Evolutionary conservation across 2,888 invertebrate genomes (phyloP), one percentile per base, ranked within the genome.

Genomic region (Agrochola litura): DNA sequence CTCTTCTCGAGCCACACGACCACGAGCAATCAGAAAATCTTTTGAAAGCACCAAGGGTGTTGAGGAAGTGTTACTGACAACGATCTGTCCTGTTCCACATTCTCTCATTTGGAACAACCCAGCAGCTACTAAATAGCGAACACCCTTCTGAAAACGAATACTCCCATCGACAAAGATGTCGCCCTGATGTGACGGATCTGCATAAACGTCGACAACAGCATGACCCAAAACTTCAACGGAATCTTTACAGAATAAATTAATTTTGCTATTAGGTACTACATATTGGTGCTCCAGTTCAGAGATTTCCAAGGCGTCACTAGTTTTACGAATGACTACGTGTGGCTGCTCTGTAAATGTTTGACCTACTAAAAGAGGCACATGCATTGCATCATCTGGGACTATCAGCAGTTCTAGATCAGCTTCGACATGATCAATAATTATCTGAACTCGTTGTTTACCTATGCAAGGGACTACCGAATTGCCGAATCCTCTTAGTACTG

Each of bases 71-170:
- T 68, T 68, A 22, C n/a, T 56, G 56, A 68, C 41, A 60, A 70
- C 60, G 25, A 70, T 70, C 30, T 70, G 60, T 46, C 70, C 70
- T n/a, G 46, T 46, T 46, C 70, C 46, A 46, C 19, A 3, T 30
- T 58, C 69, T 25, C 56, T 56, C 41, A 68, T 58, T 41, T 56
- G n/a, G n/a, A 58, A 69, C 5, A 69, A 58, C 25, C 69, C 70
- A 46, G 46, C 37, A 2, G 61, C 61, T 30, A 61, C 61, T 41
- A 41, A 52, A 41, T 63, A 63, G 10, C 63, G 22, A 49, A 71
- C 46, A 6, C 60, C 60, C 8, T 30, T 60, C n/a, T 25, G 43
- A 6, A 19, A 22, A 8, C 69, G 43, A 25, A 56, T 41, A 16
- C 68, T 56, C 1, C 68, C 68, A 25, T 69, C 69, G 6, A 69